Evolutionary conservation across 2,888 invertebrate genomes (phyloP).

Genomic region (Dichetophora obliterata): DNA sequence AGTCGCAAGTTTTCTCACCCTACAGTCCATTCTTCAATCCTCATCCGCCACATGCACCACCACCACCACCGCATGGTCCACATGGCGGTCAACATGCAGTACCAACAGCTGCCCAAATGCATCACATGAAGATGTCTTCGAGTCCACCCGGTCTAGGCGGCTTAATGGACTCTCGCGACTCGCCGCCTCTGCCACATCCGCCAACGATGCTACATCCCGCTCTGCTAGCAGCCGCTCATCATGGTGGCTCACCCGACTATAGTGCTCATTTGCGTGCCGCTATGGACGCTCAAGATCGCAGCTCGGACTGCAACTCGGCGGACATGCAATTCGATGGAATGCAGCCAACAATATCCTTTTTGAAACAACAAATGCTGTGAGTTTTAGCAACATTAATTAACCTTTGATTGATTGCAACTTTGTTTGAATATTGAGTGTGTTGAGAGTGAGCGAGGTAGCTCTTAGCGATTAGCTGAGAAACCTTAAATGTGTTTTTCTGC

Average conservation of each 20-base stretch:
- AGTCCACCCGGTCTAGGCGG: conserved; percentile 78
- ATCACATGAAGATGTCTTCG: conserved; percentile 69
- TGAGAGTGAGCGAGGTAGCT: background rate
- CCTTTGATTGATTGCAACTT: background rate
- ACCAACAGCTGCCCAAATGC: conserved; percentile 68
- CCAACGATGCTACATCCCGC: conserved; percentile 89
- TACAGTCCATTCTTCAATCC: conserved; percentile 90
- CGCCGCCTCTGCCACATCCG: conserved; percentile 87
- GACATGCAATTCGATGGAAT: conserved; percentile 93
- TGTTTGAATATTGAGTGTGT: background rate
- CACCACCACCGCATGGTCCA: conserved; percentile 67
- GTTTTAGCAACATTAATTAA: conserved; percentile 29
- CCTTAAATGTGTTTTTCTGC: background rate
- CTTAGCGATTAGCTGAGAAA: no score
- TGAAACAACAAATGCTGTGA: conserved; percentile 71
- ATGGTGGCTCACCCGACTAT: conserved; percentile 86
- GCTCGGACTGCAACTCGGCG: conserved; percentile 90
- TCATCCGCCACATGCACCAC: conserved; percentile 69
- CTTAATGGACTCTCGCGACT: conserved; percentile 78
- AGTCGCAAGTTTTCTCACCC: conserved; percentile 93
- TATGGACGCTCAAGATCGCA: conserved; percentile 87
- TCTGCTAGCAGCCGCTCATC: conserved; percentile 85
- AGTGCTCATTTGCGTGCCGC: conserved; percentile 76
- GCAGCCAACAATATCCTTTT: conserved; percentile 97
- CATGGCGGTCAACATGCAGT: conserved; percentile 71